These are phyloP conservation scores for Hyperopisus bebe DNA, from an alignment of 2,113 vertebrate genomes.

Conservation along the genomic window DNA sequence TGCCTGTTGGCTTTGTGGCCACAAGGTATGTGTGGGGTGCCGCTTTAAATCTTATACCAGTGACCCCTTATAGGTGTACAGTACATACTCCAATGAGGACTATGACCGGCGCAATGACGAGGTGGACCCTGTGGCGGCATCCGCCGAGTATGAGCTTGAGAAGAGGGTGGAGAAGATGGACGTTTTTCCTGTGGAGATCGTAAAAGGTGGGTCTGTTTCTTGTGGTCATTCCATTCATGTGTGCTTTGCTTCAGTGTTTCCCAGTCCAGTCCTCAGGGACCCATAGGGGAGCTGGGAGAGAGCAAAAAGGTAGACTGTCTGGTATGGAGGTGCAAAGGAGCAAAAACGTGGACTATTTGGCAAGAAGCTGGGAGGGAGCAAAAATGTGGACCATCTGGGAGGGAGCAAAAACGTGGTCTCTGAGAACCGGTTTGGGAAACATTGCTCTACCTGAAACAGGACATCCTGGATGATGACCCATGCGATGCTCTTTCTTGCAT, in stretches of 20 bases:
- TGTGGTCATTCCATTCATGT: neutral
- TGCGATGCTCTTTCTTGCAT: slow-evolving; percentile 12
- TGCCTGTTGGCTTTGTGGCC: neutral
- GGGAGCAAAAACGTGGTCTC: neutral
- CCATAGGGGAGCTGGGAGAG: neutral
- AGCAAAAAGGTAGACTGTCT: neutral
- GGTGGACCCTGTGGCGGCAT: slow-evolving; percentile 84
- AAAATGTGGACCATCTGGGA: neutral
- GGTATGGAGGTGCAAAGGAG: neutral
- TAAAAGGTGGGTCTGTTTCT: slow-evolving; percentile 65
- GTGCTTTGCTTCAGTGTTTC: neutral
- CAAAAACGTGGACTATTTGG: neutral
- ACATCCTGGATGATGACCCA: neutral
- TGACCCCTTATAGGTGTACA: slow-evolving; percentile 65
- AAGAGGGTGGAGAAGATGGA: slow-evolving; percentile 94
- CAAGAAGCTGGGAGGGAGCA: neutral
- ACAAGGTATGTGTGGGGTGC: neutral
- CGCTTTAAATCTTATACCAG: neutral
- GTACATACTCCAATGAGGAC: slow-evolving; percentile 84
- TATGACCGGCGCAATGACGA: slow-evolving; percentile 87
- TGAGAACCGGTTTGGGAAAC: neutral
- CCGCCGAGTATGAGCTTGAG: slow-evolving; percentile 86
- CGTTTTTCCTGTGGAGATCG: slow-evolving; percentile 85
- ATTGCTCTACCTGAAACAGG: neutral
- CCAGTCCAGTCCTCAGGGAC: neutral